phyloP scores from a whole-genome alignment of 92 coral and sea anemone species.

The Palythoa grandis region DNA sequence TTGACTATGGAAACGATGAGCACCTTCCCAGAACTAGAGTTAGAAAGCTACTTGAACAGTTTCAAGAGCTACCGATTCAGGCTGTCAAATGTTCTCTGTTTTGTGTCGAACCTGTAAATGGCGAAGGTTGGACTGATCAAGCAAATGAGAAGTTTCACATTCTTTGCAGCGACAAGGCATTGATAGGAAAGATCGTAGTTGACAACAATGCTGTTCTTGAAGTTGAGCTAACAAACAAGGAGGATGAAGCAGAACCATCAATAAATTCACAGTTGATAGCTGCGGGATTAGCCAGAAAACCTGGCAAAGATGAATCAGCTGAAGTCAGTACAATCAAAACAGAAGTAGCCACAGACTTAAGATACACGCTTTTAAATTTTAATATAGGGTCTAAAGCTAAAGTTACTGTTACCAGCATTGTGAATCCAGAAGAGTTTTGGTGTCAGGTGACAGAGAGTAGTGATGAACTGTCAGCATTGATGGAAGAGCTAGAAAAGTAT shows the following conservation, averaged over 20 bases:
- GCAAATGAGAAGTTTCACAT: conserved; percentile 52
- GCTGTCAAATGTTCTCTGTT: conserved; percentile 62
- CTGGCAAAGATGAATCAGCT: neutral
- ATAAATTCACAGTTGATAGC: conserved; percentile 25
- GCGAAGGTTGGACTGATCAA: conserved; percentile 46
- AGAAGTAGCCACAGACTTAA: neutral
- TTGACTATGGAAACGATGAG: conserved; percentile 83
- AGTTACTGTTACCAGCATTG: conserved; percentile 67
- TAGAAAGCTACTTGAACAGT: conserved; percentile 64
- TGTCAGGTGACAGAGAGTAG: conserved; percentile 58
- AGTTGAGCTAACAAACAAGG: conserved; percentile 35
- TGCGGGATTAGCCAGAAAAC: conserved; percentile 1
- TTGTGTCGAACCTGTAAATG: conserved; percentile 59
- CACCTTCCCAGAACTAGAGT: conserved; percentile 54
- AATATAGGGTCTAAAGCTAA: neutral
- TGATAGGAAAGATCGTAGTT: conserved; percentile 15
- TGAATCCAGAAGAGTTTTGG: conserved; percentile 74
- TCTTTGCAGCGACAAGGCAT: conserved; percentile 52
- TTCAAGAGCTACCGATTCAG: conserved; percentile 71
- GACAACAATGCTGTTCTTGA: neutral
- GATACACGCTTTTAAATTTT: neutral
- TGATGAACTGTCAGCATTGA: conserved; percentile 45
- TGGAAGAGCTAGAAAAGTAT: conserved; percentile 54
- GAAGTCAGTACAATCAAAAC: neutral
- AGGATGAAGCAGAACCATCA: conserved; percentile 15